phyloP scores from a whole-genome alignment of 1,140 invertebrate genomes.

The Bilobella aurantiaca region DNA sequence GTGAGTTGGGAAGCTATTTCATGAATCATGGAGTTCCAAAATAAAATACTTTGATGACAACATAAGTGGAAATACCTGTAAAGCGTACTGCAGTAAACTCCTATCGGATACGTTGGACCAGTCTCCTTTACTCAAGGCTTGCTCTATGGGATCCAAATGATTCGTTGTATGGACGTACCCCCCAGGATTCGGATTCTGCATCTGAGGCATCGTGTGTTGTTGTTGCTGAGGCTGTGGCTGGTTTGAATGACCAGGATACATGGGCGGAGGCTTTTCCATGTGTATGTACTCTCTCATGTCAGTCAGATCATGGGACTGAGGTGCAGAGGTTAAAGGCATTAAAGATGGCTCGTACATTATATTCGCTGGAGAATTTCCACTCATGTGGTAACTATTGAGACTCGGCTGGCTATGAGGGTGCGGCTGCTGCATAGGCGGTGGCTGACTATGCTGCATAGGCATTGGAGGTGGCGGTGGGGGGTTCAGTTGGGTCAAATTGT shows the following conservation, averaged over 20 bases:
- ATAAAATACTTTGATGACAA: no score
- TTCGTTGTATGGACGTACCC: slow-evolving; percentile 23
- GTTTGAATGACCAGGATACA: slow-evolving; percentile 30
- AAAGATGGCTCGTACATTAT: slow-evolving; percentile 24
- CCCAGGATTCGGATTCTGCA: no score
- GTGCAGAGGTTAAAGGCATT: slow-evolving; percentile 17
- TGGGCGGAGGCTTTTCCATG: slow-evolving; percentile 30
- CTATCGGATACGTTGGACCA: slow-evolving; percentile 30
- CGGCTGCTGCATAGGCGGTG: slow-evolving; percentile 7
- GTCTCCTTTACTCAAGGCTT: slow-evolving; percentile 32
- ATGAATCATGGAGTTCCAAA: no score
- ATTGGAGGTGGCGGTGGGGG: slow-evolving; percentile 23
- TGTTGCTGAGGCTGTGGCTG: no score
- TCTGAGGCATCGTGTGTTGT: slow-evolving; percentile 24
- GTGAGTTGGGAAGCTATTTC: no score
- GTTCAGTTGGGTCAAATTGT: slow-evolving; percentile 18
- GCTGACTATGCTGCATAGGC: no score
- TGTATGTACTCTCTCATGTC: slow-evolving; percentile 30
- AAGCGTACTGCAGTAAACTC: slow-evolving; percentile 30
- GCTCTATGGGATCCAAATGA: slow-evolving; percentile 33
- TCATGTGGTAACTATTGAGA: slow-evolving; percentile 33
- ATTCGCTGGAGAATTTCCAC: slow-evolving; percentile 24
- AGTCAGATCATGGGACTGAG: slow-evolving; percentile 26
- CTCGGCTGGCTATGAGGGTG: slow-evolving; percentile 21
- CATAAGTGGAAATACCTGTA: no score